Conservation (phyloP, 2,888 invertebrate species). For the Mythimna ferrago region DNA sequence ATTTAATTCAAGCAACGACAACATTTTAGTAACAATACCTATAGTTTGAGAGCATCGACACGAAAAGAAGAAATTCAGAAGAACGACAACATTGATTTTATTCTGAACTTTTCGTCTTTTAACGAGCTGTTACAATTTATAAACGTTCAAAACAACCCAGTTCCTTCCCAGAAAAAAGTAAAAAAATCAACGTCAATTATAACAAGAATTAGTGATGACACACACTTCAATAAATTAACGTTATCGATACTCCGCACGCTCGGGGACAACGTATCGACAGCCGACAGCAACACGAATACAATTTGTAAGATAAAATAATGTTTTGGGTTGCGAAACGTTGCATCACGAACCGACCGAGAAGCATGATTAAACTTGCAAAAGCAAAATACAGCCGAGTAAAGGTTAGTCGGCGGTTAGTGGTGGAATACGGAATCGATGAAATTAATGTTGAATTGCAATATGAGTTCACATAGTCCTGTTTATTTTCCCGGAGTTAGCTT, state of each 20-base stretch:
- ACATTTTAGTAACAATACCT: too few species aligned
- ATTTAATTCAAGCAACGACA: background rate
- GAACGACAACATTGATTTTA: background rate
- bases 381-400: conserved; percentile 89
- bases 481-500: conserved; percentile 13
- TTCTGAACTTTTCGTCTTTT: background rate
- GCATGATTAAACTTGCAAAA: conserved; percentile 91
- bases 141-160: background rate
- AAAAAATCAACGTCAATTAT: conserved; percentile 59
- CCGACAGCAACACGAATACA: conserved; percentile 84
- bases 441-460: conserved; percentile 37
- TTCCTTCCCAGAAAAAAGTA: conserved; percentile 4
- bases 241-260: conserved; percentile 69
- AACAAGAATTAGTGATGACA: conserved; percentile 73
- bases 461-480: conserved; percentile 14
- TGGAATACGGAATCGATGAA: conserved; percentile 67
- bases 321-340: conserved; percentile 89
- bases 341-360: conserved; percentile 87
- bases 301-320: conserved; percentile 90
- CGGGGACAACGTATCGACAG: conserved; percentile 75
- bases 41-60: too few species aligned
- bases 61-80: too few species aligned
- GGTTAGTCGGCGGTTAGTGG: conserved; percentile 82
- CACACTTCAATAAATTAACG: conserved; percentile 65
- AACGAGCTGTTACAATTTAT: background rate